Percentiles rank a stretch among this genome's conserved stretches.
phyloP scores from a whole-genome alignment of 2,113 vertebrate species.

The Dipodomys merriami region DNA sequence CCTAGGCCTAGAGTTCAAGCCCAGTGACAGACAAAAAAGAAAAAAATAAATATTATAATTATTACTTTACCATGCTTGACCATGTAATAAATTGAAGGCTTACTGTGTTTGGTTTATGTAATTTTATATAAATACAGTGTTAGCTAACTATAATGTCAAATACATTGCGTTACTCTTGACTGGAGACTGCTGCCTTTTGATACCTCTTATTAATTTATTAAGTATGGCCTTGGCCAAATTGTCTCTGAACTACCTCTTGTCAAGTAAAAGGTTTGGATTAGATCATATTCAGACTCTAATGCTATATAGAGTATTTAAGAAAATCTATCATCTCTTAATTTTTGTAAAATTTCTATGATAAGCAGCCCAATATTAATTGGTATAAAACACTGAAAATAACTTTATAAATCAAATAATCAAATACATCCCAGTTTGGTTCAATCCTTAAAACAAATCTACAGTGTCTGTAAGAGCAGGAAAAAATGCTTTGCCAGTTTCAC shows the following conservation, averaged over 20 bases:
- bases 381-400: slow-evolving; percentile 26
- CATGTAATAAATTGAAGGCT: no score
- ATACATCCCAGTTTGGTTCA: not conserved
- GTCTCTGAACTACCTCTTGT: not conserved
- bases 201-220: slow-evolving; percentile 44
- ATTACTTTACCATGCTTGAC: no score
- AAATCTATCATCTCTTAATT: slow-evolving; percentile 1
- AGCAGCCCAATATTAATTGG: not conserved
- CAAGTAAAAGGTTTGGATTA: not conserved
- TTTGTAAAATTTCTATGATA: slow-evolving; percentile 29
- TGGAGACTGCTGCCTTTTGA: not conserved
- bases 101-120: not conserved
- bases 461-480: slow-evolving; percentile 24
- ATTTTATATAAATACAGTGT: slow-evolving; percentile 42
- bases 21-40: no score
- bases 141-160: slow-evolving; percentile 17
- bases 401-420: slow-evolving; percentile 32
- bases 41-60: no score
- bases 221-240: not conserved
- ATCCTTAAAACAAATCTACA: slow-evolving; percentile 29
- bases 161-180: slow-evolving; percentile 26
- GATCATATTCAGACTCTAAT: not conserved
- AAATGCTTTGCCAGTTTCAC: not conserved
- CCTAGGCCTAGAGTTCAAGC: no score
- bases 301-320: slow-evolving; percentile 38